phyloP scores from a whole-genome alignment of 64 coral and sea anemone species.

The Montipora capricornis region DNA sequence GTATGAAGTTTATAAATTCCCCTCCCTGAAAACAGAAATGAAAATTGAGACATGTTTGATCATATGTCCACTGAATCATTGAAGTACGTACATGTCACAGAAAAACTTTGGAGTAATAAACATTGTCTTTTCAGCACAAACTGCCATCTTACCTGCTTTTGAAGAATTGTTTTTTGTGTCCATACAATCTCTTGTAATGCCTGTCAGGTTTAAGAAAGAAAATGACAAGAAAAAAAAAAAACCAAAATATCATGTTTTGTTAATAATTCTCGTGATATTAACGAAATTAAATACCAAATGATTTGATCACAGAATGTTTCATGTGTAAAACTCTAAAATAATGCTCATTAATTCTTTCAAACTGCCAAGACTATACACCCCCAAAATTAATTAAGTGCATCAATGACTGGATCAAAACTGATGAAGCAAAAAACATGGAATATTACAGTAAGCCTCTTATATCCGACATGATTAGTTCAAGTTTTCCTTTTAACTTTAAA shows the following conservation, averaged over 20 bases:
- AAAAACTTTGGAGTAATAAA: too few relatives aligned
- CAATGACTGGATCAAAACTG: too few relatives aligned
- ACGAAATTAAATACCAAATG: not conserved
- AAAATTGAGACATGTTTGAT: not conserved
- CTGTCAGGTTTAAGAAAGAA: constrained; percentile 33
- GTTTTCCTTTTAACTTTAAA: too few relatives aligned
- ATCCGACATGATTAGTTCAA: too few relatives aligned
- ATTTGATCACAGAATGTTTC: too few relatives aligned
- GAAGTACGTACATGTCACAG: not conserved
- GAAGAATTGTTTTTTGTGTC: constrained; percentile 88
- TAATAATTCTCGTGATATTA: not conserved
- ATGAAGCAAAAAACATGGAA: too few relatives aligned
- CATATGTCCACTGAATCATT: not conserved
- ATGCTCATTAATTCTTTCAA: too few relatives aligned
- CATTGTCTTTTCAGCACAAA: too few relatives aligned
- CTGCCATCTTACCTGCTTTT: constrained; percentile 78
- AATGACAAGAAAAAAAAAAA: not conserved
- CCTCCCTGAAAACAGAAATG: constrained; percentile 46
- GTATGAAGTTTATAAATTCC: constrained; percentile 81
- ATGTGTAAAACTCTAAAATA: too few relatives aligned
- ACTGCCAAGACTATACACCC: too few relatives aligned
- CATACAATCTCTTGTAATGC: constrained; percentile 92
- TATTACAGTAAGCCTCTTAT: too few relatives aligned
- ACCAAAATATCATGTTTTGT: not conserved
- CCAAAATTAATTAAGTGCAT: too few relatives aligned